Conservation (phyloP, 2,113 vertebrate species). For the Benitochromis conjunctus region DNA sequence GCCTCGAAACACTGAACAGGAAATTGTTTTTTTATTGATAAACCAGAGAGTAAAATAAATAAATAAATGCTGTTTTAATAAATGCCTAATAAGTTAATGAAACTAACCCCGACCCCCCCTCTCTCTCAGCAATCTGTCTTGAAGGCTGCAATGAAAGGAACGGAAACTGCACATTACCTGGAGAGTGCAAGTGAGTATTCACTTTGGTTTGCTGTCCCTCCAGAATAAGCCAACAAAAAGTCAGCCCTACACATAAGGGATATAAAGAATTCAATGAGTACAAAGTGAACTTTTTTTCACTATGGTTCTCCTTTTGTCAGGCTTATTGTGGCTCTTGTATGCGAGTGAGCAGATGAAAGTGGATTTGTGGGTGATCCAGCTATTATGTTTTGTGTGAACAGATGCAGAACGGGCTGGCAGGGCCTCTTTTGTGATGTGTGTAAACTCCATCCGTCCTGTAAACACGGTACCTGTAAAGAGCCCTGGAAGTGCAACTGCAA, state of each 20-base stretch:
- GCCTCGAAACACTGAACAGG: slow-evolving; percentile 27
- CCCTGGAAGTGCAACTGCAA: slow-evolving; percentile 91
- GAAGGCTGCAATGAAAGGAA: slow-evolving; percentile 88
- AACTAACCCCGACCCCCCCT: neutral
- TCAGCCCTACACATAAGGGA: accelerated
- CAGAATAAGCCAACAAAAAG: neutral
- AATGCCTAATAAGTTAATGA: neutral
- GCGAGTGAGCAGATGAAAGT: neutral
- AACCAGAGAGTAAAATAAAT: slow-evolving; percentile 2
- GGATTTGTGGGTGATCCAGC: neutral
- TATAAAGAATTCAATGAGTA: neutral
- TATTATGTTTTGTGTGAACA: slow-evolving; percentile 60
- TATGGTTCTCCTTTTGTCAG: neutral
- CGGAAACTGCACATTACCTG: slow-evolving; percentile 88
- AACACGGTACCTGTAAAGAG: slow-evolving; percentile 89
- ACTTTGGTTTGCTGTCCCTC: neutral
- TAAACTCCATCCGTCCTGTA: slow-evolving; percentile 88
- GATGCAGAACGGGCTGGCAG: slow-evolving; percentile 93
- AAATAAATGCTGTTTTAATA: neutral
- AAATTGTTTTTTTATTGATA: slow-evolving; percentile 16
- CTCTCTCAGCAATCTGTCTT: slow-evolving; percentile 86
- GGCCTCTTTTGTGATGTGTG: slow-evolving; percentile 90
- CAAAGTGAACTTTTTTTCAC: neutral
- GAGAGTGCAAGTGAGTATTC: slow-evolving; percentile 92
- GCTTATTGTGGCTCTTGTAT: neutral